Conservation (phyloP, 1,140 invertebrate species). For the Ostrea denselamellosa region DNA sequence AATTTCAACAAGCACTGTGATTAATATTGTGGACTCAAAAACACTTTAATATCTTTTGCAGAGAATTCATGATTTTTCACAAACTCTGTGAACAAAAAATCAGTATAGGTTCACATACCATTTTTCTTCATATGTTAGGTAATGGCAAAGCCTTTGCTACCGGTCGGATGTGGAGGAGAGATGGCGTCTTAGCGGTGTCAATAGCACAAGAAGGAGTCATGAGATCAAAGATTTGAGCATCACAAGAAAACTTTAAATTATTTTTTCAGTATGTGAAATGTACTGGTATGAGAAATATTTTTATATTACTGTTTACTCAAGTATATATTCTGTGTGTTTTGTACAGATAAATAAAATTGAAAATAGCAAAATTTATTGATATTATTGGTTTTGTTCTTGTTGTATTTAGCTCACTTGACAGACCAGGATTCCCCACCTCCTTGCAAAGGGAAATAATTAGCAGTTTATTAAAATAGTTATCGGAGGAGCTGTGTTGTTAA, state of each 20-base stretch:
- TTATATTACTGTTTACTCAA: not conserved
- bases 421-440: too few species aligned
- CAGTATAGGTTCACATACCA: not conserved
- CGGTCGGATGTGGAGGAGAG: conserved; percentile 70
- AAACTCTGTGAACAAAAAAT: not conserved
- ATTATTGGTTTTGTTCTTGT: too few species aligned
- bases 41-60: not conserved
- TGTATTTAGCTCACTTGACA: too few species aligned
- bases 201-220: conserved; percentile 71
- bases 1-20: not conserved
- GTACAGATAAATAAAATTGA: too few species aligned
- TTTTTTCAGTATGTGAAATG: not conserved
- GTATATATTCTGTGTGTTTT: too few species aligned
- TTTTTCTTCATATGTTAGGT: conserved; percentile 52
- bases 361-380: too few species aligned
- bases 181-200: conserved; percentile 70
- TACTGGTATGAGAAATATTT: not conserved
- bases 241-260: not conserved
- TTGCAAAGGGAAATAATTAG: too few species aligned
- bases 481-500: too few species aligned
- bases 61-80: not conserved
- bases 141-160: conserved; percentile 62
- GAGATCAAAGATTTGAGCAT: conserved; percentile 49
- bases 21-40: not conserved
- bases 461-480: too few species aligned